Evolutionary conservation across 2,113 vertebrate genomes (phyloP).

Genomic region (Ptilonorhynchus violaceus): DNA sequence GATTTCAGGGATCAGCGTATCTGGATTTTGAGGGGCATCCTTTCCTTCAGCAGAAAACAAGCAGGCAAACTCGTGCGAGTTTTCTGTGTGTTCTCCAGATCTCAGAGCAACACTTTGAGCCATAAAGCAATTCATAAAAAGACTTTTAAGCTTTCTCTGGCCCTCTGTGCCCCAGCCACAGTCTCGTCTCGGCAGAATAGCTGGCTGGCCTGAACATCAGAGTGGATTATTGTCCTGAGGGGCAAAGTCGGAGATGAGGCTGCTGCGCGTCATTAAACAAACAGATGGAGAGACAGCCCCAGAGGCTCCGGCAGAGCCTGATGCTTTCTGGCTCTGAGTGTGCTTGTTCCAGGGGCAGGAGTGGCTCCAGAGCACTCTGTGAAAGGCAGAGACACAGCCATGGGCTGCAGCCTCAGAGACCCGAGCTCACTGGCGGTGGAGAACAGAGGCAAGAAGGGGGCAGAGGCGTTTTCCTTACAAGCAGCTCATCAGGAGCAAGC

Average conservation of each 20-base stretch:
- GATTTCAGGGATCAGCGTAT: neutral
- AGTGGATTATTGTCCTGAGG: slow-evolving; percentile 34
- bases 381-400: neutral
- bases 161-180: neutral
- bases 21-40: neutral
- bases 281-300: slow-evolving; percentile 50
- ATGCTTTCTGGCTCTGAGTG: neutral
- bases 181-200: neutral
- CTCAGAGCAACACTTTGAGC: neutral
- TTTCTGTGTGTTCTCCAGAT: neutral
- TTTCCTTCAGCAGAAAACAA: neutral
- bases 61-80: neutral
- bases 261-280: slow-evolving; percentile 51
- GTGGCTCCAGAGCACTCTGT: neutral
- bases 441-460: neutral
- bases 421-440: neutral
- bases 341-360: neutral
- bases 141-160: neutral
- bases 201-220: slow-evolving; percentile 31
- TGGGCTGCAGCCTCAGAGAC: neutral
- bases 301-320: neutral
- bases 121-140: neutral
- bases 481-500: neutral
- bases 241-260: neutral
- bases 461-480: neutral